Evolutionary conservation across 2,888 invertebrate genomes (phyloP), one percentile per base, ranked within the genome.

Genomic region (Dusona sp.): DNA sequence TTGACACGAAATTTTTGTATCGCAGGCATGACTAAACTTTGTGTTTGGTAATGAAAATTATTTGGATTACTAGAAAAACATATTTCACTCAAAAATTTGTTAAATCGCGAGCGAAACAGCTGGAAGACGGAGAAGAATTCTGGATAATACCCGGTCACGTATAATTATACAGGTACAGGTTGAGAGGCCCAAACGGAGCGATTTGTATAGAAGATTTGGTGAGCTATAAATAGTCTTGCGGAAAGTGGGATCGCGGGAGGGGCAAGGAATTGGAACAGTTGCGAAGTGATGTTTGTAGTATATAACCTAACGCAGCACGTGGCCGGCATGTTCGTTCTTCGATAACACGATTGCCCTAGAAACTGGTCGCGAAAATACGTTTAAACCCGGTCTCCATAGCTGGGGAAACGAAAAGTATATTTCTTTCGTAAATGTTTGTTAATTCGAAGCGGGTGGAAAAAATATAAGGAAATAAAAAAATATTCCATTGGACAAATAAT

Each of bases 181-280:
- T 45, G 13, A 42, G 22, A 57, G 4, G n/a, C 57, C 68, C 54
- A 25, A 65, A 68, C 67, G 19, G 29, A 36, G 48, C 42, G 64
- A 29, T 64, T 45, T 33, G 70, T 79, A 57, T 45, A 57, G 33
- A 36, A 48, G 54, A 51, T 65, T 75, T 57, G 33, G 75, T 67
- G 22, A 16, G 57, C 57, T 83, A 83, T 83, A 57, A 79, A 77
- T 83, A 83, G 83, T 22, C 48, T 42, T 45, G 33, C 51, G 67
- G 48, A 78, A 72, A 57, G 25, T 64, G 64, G 54, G 29, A 61
- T 45, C 51, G 29, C 29, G 61, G 8, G 79, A 54, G 72, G 67
- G 73, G 72, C 51, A 36, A 67, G 73, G 79, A 79, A 79, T 83
- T 54, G 73, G 83, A 79, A 79, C 83, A 79, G 79, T 80, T 79